Base-by-base conservation (phyloP, 2,888 invertebrate species). In the Apamea crenata region DNA sequence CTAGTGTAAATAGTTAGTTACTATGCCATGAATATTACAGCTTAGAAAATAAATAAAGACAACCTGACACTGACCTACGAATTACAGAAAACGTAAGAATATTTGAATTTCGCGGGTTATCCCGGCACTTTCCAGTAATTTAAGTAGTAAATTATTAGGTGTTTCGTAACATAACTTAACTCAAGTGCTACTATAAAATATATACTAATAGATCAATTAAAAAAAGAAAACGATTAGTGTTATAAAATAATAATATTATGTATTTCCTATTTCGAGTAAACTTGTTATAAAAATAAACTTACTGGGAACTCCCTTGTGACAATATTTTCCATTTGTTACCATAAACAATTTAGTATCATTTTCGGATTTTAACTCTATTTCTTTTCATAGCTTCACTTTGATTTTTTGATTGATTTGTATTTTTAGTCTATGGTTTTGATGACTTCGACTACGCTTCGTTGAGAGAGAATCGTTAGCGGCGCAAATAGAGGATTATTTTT, bases 391-490 rank as follows among this genome's bases (percentile, higher is more conserved):
- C 81, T 72, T 72, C 83, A 74, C 53, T 83, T 65, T 70, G 75
- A 77, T 78, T 84, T 59, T 84, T 76, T 82, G 84, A 85, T 83
- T 86, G 83, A 80, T 85, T 82, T 86, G 66, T 81, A 73, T 85
- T 84, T 71, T 87, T 88, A 66, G 89, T 93, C 91, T 92, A 88
- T 91, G 90, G 89, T 88, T 89, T 92, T 91, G 90, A 91, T 92
- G 93, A 92, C 92, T 92, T 91, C 95, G 94, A 92, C 92, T 93
- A 91, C 95, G 94, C 94, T 94, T 93, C 94, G 93, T 92, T 93
- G 95, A 87, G 87, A 89, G 85, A 94, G 93, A 93, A 93, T 94
- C 91, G 93, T 92, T 92, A 94, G 95, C 96, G 94, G 95, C 96
- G 96, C 95, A 95, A 93, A 91, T 92, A 91, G 89, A 94, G 96